Evolutionary conservation across 2,888 invertebrate genomes (phyloP), one percentile per base, ranked within the genome.

Genomic region (Mimas tiliae): DNA sequence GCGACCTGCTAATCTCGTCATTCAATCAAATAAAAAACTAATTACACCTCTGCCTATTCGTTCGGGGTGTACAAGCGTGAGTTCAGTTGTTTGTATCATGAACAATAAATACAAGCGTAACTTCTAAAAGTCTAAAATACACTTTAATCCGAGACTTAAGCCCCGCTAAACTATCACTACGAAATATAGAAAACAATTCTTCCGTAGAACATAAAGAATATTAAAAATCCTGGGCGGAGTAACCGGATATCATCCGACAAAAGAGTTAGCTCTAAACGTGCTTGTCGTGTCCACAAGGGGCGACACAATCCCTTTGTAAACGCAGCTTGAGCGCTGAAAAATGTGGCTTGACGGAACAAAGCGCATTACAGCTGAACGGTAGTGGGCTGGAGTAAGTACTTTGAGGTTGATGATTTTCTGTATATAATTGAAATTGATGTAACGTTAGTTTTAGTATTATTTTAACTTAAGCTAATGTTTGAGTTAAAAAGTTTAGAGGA

Each of bases 281-380:
- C 19, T 58, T 38, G 58, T 58, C 58, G 19, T 11, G 19, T 16
- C 16, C 19, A 58, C 12, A 33, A 52, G 52, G 52, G 12, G 42
- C 19, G 12, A 19, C 16, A 55, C 53, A 53, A 55, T 19, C 16
- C 58, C 58, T 58, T 58, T 58, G 58, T 58, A 19, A 16, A 27
- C 33, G 33, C 9, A 16, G 55, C 16, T 55, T 9, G 16, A 38
- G 16, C 38, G 58, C 19, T 58, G 42, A 42, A 58, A 58, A 58
- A 58, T 58, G 38, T 58, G 12, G 14, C 58, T 38, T 19, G 55
- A 42, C 55, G 16, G 58, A 42, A 52, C 58, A 58, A 58, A 58
- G 58, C 58, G 33, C 19, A 42, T 58, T 58, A 42, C 58, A 42
- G 19, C 58, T 58, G 12, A 42, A 55, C 19, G 51, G 6, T 33